Base-by-base conservation (phyloP, 2,888 invertebrate genomes). In the Drosophila hamatofila region DNA sequence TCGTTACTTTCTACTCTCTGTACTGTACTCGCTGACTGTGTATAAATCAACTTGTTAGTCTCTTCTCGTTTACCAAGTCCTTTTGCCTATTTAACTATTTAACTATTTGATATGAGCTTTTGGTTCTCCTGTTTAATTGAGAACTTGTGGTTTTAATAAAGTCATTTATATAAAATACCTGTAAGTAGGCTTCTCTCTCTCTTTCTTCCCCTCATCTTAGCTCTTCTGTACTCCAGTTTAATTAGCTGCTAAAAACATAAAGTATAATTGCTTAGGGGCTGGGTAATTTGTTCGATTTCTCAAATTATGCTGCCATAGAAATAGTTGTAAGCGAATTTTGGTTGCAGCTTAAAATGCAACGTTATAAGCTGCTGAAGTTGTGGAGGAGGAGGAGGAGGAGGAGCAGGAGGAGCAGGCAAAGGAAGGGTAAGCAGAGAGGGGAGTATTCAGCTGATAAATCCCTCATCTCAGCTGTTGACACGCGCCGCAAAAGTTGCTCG, bases 401-500 rank as follows among this genome's bases (percentile, higher is more conserved):
- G n/a, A 12, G 33, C 1, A 14, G 14, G 6, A n/a, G 30, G 3
- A 11, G 0, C 3, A 12, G 37, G 2, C 2, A 3, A 1, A 9
- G 7, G 2, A 35, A 27, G 27, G 9, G 27, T 8, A 9, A 27
- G 27, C 27, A 2, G 9, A n/a, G 21, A 4, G 14, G 6, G 25
- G 35, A 6, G 25, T 16, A 18, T 46, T 23, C 11, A 48, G 21
- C 37, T 70, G 48, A 55, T 49, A 52, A 64, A 63, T 68, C 68
- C 63, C 46, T 42, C 49, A 61, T 59, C 65, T 69, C 69, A 73
- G 75, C 67, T 83, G 76, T 81, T 83, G 89, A 89, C 89, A 84
- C 68, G 81, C 76, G 73, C 64, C 71, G 73, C 77, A 78, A 79
- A 83, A 81, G 65, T 87, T 87, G 70, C 72, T 75, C 85, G 77